These are phyloP conservation scores for Tauraco erythrolophus DNA, from an alignment of 2,113 vertebrate species.

Conservation along the genomic window DNA sequence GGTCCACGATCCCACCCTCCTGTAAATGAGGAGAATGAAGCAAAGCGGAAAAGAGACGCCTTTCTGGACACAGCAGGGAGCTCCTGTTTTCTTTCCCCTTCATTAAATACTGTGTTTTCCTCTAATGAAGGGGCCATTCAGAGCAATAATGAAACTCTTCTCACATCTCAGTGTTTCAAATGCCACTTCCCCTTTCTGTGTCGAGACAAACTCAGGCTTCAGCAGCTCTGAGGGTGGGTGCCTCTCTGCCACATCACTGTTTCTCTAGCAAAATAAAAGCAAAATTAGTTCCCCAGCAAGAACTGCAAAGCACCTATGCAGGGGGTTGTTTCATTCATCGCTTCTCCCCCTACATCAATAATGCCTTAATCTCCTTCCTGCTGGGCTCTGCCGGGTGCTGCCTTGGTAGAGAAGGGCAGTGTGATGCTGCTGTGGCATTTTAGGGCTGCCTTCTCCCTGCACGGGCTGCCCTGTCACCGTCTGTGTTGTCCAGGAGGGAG, in stretches of 20 bases:
- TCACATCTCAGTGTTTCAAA: constrained; percentile 23
- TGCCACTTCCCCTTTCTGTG: background rate
- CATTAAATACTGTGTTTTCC: constrained; percentile 47
- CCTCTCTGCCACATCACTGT: fast-evolving
- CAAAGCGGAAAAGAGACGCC: background rate
- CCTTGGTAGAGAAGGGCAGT: background rate
- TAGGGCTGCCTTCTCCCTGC: background rate
- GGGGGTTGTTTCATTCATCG: constrained; percentile 3
- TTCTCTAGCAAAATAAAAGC: constrained; percentile 25
- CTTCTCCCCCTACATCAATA: constrained; percentile 5
- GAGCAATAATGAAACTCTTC: constrained; percentile 59
- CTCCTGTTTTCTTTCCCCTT: constrained; percentile 34
- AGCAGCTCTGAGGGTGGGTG: background rate
- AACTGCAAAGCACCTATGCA: background rate
- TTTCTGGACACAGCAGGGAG: constrained; percentile 1
- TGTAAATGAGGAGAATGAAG: background rate
- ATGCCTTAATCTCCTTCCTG: background rate
- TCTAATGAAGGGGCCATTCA: constrained; percentile 52
- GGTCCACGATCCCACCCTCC: background rate
- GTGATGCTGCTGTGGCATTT: background rate
- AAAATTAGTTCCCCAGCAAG: constrained; percentile 45
- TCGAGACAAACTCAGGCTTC: background rate
- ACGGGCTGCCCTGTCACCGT: background rate
- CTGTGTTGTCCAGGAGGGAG: background rate
- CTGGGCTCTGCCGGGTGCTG: background rate